A percentile compares a stretch with the other conserved stretches of the same genome.
These are phyloP conservation scores for Pseudorhiza aurosa DNA, from an alignment of 30 jellyfish, hydroid and myxozoan species.

Conservation along the genomic window DNA sequence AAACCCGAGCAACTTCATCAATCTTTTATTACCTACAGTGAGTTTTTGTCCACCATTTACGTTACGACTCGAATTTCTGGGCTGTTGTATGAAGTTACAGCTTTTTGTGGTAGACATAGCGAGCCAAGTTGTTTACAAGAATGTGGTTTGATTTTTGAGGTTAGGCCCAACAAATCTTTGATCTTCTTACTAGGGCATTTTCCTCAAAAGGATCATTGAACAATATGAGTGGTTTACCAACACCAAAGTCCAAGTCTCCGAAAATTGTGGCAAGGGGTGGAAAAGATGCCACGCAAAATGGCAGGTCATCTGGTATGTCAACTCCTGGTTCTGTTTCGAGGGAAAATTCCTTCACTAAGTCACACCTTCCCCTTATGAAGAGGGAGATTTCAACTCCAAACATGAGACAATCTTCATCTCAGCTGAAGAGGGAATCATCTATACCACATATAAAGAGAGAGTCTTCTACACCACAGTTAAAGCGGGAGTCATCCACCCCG, in stretches of 20 bases:
- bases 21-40: too few species aligned
- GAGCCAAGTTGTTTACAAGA: too few species aligned
- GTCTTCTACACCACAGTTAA: slow-evolving; percentile 52
- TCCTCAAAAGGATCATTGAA: slow-evolving; percentile 81
- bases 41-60: too few species aligned
- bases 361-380: slow-evolving; percentile 77
- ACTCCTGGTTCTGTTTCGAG: slow-evolving; percentile 80
- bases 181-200: slow-evolving; percentile 72
- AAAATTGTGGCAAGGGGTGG: slow-evolving; percentile 55
- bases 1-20: too few species aligned
- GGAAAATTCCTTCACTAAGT: slow-evolving; percentile 85
- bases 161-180: too few species aligned
- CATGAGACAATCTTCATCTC: slow-evolving; percentile 75
- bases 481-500: slow-evolving; percentile 74
- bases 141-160: too few species aligned
- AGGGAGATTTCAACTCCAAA: slow-evolving; percentile 91
- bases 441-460: slow-evolving; percentile 51
- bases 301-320: slow-evolving; percentile 61
- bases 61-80: too few species aligned
- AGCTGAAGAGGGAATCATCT: slow-evolving; percentile 67
- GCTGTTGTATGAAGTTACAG: too few species aligned
- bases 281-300: slow-evolving; percentile 26
- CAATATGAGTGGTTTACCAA: slow-evolving; percentile 83
- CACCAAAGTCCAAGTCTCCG: slow-evolving; percentile 50
- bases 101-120: too few species aligned